Conservation (phyloP, 2,113 vertebrate species). For the Ia io region DNA sequence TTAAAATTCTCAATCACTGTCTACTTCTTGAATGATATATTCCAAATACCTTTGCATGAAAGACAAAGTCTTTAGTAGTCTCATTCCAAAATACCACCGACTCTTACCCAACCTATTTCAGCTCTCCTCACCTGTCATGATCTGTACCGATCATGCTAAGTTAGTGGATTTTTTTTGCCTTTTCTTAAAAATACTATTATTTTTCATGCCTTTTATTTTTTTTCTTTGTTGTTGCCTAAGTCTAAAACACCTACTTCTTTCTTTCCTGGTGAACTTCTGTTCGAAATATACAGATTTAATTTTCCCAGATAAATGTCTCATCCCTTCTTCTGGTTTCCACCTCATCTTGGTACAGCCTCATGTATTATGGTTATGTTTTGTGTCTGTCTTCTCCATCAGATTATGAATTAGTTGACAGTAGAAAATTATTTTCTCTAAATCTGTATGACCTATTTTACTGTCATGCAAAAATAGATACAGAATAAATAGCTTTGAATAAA, state of each 20-base stretch:
- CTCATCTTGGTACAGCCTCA: not conserved
- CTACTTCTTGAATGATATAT: not conserved
- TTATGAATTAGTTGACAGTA: not conserved
- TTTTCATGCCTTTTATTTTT: not conserved
- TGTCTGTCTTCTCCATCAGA: not conserved
- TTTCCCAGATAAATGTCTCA: not conserved
- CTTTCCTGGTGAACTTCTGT: not conserved
- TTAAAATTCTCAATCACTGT: not conserved
- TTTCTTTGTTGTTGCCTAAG: not conserved
- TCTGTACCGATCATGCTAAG: not conserved
- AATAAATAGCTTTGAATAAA: not conserved
- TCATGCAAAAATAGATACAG: not conserved
- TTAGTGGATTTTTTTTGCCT: not conserved
- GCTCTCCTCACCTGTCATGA: not conserved
- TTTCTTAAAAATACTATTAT: not conserved
- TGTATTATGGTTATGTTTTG: not conserved
- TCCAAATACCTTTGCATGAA: not conserved
- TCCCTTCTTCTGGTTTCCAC: not conserved
- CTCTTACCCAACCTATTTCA: not conserved
- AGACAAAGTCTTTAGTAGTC: not conserved
- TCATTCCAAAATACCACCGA: not conserved
- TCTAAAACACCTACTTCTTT: not conserved
- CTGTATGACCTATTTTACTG: not conserved
- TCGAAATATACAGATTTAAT: not conserved
- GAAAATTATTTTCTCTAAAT: not conserved